Base-by-base conservation (phyloP, 2,888 invertebrate genomes). In the Lobophora halterata region DNA sequence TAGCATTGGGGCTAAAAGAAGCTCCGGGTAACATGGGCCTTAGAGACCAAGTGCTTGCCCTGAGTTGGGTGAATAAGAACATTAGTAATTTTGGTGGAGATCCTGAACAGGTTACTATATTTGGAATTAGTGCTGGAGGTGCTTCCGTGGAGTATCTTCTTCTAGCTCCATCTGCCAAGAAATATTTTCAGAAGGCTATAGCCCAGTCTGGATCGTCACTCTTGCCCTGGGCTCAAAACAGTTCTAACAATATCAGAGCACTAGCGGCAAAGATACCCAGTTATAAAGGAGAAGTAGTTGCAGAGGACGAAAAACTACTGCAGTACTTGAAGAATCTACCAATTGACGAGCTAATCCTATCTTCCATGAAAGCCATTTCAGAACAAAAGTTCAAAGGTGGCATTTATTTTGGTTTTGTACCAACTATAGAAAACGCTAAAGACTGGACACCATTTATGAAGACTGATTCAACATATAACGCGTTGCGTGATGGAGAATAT, bases 61-160 rank as follows among this genome's bases (percentile, higher is more conserved):
- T 89, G 1, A 87, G 79, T 55, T 90, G 90, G 89, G 65, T 89
- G 0, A 73, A 88, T 46, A 53, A 70, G 27, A 89, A 90, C 52
- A 88, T 89, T 11, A 42, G 41, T 1, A 63, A 71, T 5, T 89
- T 90, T 49, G 79, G 80, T 10, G 90, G 89, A 4, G 71, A 89
- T 53, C 74, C 83, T 3, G 61, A 76, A 1, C 85, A 78, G 59
- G 83, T 90, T 0, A 88, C 89, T 3, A 70, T 90, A 43, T 85
- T 89, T 55, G 89, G 90, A 5, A 61, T 89, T 2, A 89, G 89
- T 56, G 89, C 89, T 16, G 90, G 89, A 1, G 88, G 75, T 1
- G 78, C 85, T 2, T 79, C 87, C 1, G 79, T 86, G 0, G 85
- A 88, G 49, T 86, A 81, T 46, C 65, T 81, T 3, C 57, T 86